These are phyloP conservation scores for Acromyrmex echinatior DNA, from an alignment of 1,140 invertebrate species.

Conservation along the genomic window DNA sequence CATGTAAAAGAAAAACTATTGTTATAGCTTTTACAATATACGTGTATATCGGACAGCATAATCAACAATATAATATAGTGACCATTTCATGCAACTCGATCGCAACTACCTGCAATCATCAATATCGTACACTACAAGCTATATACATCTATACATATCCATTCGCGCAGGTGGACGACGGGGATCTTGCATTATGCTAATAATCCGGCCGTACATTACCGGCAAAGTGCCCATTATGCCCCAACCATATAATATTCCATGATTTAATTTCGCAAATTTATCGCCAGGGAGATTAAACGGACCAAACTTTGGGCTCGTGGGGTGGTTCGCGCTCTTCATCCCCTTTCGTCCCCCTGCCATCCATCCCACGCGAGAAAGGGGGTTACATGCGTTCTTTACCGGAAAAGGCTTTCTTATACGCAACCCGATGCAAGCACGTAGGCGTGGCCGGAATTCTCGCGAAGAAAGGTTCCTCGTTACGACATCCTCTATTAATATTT, in stretches of 20 bases:
- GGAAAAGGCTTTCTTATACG: slow-evolving; percentile 33
- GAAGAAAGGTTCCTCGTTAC: slow-evolving; percentile 75
- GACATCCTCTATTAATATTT: slow-evolving; percentile 72
- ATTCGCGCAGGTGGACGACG: slow-evolving; percentile 51
- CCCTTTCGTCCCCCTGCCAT: neutral
- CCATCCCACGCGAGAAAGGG: neutral
- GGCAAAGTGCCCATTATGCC: slow-evolving; percentile 79
- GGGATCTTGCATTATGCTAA: slow-evolving; percentile 80
- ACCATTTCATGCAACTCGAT: neutral
- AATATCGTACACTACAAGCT: slow-evolving; percentile 7
- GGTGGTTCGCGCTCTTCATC: slow-evolving; percentile 14
- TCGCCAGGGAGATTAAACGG: slow-evolving; percentile 76
- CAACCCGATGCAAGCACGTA: slow-evolving; percentile 17
- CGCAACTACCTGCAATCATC: slow-evolving; percentile 26
- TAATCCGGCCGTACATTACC: slow-evolving; percentile 78
- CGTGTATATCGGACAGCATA: neutral
- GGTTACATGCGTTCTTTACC: slow-evolving; percentile 42
- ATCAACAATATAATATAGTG: slow-evolving; percentile 9
- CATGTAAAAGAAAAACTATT: neutral
- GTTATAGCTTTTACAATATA: neutral
- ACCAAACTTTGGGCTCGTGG: slow-evolving; percentile 63
- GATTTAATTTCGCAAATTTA: slow-evolving; percentile 82
- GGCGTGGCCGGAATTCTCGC: slow-evolving; percentile 52
- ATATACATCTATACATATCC: slow-evolving; percentile 27
- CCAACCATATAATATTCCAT: slow-evolving; percentile 78